Evolutionary conservation across 2,797 vertebrate species (phyloP), one percentile per base, ranked within the genome.

Genomic region (Yasuhikotakia modesta): DNA sequence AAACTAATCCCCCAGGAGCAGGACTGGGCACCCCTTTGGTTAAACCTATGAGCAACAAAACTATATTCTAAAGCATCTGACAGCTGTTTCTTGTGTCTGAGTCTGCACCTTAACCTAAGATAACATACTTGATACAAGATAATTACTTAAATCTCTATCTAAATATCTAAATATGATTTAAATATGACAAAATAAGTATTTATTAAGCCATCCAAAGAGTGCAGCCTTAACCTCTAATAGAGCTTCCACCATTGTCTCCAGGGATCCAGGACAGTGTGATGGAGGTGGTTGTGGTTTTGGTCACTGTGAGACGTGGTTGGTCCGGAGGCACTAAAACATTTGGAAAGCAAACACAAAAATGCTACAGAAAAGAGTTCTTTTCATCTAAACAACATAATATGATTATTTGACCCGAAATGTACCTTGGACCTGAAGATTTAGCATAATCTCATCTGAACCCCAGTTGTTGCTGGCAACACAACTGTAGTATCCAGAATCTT

Each of bases 351-450:
- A 65, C 30, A 35, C 10, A 53, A 65, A 21, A 63, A 32, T 32
- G 6, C 50, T 8, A 60, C 8, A 61, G 1, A 27, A 52, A 70
- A 70, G 5, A 39, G 4, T n/a, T 60, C 5, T 61, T 5, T 6
- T 7, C 22, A 16, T 50, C 17, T 52, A 27, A 8, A 63, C n/a
- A 10, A 43, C 1, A 58, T 46, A 46, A 32, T 83, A 80, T 84
- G 24, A 22, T 19, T 61, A 61, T 72, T n/a, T 61, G 43, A 22
- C 27, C 14, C 27, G n/a, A 69, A 12, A 60, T 78, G 70, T 90
- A 95, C 98, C 98, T 96, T 99, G 98, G 3, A 99, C 98, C 88
- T 98, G 97, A 74, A 99, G 92, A 87, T 99, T 99, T 76, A 99
- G 82, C 48, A 95, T 95, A 78, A 99, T 98, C 85, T 99, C 96